Conservation (phyloP, 2,113 vertebrate genomes). For the Casuarius casuarius region DNA sequence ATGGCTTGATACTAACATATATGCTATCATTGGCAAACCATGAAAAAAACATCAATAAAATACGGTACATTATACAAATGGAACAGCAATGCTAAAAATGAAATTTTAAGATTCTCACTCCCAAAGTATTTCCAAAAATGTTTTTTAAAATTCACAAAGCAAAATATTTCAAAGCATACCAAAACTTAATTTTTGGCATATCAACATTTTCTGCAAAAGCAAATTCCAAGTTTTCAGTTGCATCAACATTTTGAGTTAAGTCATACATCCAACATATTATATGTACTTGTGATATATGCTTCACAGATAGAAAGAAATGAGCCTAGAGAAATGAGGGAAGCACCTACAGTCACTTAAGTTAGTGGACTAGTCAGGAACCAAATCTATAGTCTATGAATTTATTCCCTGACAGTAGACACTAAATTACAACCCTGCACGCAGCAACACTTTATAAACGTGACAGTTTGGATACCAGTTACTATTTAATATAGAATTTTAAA, state of each 20-base stretch:
- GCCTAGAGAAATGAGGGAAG: background rate
- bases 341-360: background rate
- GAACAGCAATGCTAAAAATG: background rate
- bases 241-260: background rate
- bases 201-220: background rate
- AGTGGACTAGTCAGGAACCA: background rate
- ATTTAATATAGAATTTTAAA: conserved; percentile 26
- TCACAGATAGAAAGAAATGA: background rate
- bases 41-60: background rate
- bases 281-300: background rate
- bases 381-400: conserved; percentile 20
- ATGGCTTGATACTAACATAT: background rate
- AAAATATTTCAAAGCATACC: background rate
- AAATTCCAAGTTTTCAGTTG: background rate
- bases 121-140: background rate
- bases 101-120: background rate
- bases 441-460: background rate
- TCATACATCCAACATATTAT: background rate
- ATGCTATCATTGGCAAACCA: background rate
- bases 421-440: background rate
- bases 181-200: background rate
- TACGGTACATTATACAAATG: background rate
- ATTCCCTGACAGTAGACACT: background rate
- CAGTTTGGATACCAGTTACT: background rate
- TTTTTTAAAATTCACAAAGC: background rate